Conservation (phyloP, 2,888 invertebrate genomes). For the Drosophila engyochracea region DNA sequence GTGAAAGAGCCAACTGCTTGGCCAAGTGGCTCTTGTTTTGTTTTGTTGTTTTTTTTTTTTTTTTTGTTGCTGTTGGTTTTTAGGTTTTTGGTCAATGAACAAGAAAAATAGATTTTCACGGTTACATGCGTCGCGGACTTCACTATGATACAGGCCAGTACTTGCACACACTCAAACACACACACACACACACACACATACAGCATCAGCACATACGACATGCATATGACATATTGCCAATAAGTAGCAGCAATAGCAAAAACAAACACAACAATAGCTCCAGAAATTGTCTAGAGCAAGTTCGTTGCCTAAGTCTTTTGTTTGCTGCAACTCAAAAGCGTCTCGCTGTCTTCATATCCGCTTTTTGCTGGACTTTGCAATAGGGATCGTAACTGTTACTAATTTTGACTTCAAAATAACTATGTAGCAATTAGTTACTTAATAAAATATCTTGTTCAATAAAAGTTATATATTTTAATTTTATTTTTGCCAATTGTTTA, state of each 20-base stretch:
- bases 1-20: constrained; percentile 62
- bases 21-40: constrained; percentile 37
- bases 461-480: neutral
- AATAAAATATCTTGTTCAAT: neutral
- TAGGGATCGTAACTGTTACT: neutral
- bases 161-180: constrained; percentile 16
- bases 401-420: neutral
- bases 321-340: constrained; percentile 14
- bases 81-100: constrained; percentile 78
- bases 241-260: constrained; percentile 23
- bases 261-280: constrained; percentile 10
- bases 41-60: constrained; percentile 18
- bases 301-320: constrained; percentile 63
- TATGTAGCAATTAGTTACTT: neutral
- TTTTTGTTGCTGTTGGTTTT: constrained; percentile 30
- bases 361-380: neutral
- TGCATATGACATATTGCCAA: constrained; percentile 59
- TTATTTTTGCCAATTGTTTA: neutral
- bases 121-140: constrained; percentile 72
- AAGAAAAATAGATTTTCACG: constrained; percentile 80
- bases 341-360: neutral
- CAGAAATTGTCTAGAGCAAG: constrained; percentile 41
- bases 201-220: constrained; percentile 31
- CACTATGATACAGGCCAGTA: constrained; percentile 35
- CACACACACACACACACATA: neutral